phyloP scores from a whole-genome alignment of 2,888 invertebrate species.

The Leptodirus hochenwartii region DNA sequence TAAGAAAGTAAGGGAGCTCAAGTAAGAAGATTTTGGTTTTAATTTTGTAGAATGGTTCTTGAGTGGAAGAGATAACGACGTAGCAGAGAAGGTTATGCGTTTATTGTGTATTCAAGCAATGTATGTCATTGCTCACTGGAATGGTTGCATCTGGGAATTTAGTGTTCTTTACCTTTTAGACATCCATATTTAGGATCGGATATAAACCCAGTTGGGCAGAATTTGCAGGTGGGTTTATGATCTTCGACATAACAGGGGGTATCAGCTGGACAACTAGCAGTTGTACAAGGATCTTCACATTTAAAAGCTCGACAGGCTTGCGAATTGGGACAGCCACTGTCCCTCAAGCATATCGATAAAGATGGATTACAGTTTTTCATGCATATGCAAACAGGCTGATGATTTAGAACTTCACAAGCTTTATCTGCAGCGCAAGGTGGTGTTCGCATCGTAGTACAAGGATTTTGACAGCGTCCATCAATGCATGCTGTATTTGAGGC shows the following conservation, averaged over 20 bases:
- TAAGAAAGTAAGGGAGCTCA: no score
- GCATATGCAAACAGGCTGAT: slow-evolving; percentile 73
- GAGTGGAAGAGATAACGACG: no score
- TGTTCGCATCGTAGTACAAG: slow-evolving; percentile 46
- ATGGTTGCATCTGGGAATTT: slow-evolving; percentile 12
- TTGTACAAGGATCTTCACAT: slow-evolving; percentile 79
- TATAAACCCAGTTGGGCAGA: slow-evolving; percentile 85
- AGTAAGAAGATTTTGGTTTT: no score
- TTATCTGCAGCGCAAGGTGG: slow-evolving; percentile 65
- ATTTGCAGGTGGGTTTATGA: slow-evolving; percentile 89
- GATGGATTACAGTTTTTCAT: slow-evolving; percentile 73
- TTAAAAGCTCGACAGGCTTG: slow-evolving; percentile 76
- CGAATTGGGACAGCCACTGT: slow-evolving; percentile 71
- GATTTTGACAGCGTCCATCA: slow-evolving; percentile 69
- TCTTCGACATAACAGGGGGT: slow-evolving; percentile 88
- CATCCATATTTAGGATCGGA: slow-evolving; percentile 86
- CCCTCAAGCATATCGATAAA: slow-evolving; percentile 73
- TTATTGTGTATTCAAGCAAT: slow-evolving; percentile 8
- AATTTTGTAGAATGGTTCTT: no score
- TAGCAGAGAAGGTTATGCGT: slow-evolving; percentile 14
- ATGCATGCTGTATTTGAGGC: slow-evolving; percentile 73
- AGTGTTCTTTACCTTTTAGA: slow-evolving; percentile 73
- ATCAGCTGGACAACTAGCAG: slow-evolving; percentile 65
- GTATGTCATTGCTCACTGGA: slow-evolving; percentile 10
- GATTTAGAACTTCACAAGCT: slow-evolving; percentile 74